These are phyloP conservation scores for Macrotrachela quadricornifera DNA, from an alignment of 1,140 invertebrate genomes.

Conservation along the genomic window DNA sequence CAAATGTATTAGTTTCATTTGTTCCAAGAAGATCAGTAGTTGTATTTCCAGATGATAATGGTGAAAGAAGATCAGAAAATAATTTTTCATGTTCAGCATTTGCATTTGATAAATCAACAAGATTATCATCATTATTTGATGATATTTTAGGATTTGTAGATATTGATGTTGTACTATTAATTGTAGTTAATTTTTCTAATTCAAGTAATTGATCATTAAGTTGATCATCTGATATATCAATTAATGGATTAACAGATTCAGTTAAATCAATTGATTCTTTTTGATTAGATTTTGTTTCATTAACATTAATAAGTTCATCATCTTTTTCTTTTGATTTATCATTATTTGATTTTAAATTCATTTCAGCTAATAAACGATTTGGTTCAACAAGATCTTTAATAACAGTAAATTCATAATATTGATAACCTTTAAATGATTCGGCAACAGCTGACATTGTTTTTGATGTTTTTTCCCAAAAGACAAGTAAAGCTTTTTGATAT, in stretches of 20 bases:
- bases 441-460: conserved; percentile 53
- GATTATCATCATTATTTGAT: too few relatives aligned
- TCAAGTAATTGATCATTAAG: too few relatives aligned
- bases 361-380: not conserved
- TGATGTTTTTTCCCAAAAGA: conserved; percentile 53
- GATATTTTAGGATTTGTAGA: too few relatives aligned
- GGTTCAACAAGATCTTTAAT: conserved; percentile 39
- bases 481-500: conserved; percentile 63
- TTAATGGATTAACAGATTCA: not conserved
- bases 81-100: too few relatives aligned
- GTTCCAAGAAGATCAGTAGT: too few relatives aligned
- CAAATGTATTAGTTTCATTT: too few relatives aligned
- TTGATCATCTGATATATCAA: too few relatives aligned
- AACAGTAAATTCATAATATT: conserved; percentile 77
- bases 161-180: too few relatives aligned
- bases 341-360: not conserved
- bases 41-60: too few relatives aligned
- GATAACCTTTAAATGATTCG: conserved; percentile 54
- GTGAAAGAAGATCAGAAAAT: too few relatives aligned
- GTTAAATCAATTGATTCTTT: not conserved
- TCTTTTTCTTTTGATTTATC: not conserved
- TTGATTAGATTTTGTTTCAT: not conserved
- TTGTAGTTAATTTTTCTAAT: too few relatives aligned
- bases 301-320: not conserved
- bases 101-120: too few relatives aligned